Conservation (phyloP, 2,797 vertebrate species). For the Pagetopsis macropterus region DNA sequence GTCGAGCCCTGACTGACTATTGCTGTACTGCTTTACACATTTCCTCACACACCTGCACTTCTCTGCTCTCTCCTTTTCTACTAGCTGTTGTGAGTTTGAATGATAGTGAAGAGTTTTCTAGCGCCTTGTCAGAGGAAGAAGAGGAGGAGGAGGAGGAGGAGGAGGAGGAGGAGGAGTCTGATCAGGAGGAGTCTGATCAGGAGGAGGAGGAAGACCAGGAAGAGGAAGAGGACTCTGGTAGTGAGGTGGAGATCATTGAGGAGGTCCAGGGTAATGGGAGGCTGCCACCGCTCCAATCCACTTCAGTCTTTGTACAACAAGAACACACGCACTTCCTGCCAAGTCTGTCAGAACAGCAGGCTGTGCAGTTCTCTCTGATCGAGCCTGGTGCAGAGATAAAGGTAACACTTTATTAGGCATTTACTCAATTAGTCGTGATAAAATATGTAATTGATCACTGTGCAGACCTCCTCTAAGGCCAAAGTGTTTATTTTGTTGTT, state of each 20-base stretch:
- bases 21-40: not conserved
- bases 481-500: no score
- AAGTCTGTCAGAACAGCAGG: constrained; percentile 68
- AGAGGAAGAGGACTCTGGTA: constrained; percentile 75
- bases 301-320: constrained; percentile 62
- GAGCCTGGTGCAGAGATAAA: constrained; percentile 68
- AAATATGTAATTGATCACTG: no score
- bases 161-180: constrained; percentile 37
- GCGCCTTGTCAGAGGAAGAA: constrained; percentile 75
- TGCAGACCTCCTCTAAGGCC: no score
- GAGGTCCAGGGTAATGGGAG: constrained; percentile 81
- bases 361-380: constrained; percentile 75
- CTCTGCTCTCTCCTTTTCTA: constrained; percentile 32
- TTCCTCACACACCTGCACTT: not conserved
- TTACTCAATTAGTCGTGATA: no score
- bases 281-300: constrained; percentile 64
- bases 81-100: constrained; percentile 85
- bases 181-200: constrained; percentile 60
- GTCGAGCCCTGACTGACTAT: not conserved
- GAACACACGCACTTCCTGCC: constrained; percentile 70
- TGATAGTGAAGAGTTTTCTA: constrained; percentile 84
- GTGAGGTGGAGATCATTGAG: constrained; percentile 84
- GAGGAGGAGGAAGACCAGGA: constrained; percentile 66
- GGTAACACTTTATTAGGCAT: constrained; percentile 44
- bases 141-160: constrained; percentile 52